Percentiles rank a stretch among this genome's conserved stretches.
phyloP scores from a whole-genome alignment of 2,797 vertebrate genomes.

The Myripristis murdjan region DNA sequence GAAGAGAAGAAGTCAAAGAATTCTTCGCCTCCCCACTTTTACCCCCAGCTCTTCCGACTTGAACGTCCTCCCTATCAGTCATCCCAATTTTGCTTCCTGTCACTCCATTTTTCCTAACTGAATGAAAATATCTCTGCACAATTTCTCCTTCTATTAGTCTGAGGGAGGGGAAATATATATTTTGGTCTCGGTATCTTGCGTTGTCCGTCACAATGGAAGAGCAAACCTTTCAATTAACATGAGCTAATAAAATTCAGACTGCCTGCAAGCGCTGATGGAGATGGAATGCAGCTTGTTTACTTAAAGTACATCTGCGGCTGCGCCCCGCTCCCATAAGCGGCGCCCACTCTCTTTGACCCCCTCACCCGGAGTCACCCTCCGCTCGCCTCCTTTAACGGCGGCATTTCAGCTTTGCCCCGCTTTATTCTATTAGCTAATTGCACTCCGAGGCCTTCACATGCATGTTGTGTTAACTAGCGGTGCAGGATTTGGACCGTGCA shows the following conservation, averaged over 20 bases:
- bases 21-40: conserved; percentile 43
- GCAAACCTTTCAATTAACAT: conserved; percentile 64
- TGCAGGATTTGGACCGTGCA: conserved; percentile 27
- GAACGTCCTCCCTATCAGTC: conserved; percentile 67
- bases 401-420: conserved; percentile 56
- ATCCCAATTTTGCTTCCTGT: conserved; percentile 64
- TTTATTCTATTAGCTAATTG: conserved; percentile 72
- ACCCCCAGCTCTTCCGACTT: conserved; percentile 52
- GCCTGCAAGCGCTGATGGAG: conserved; percentile 22
- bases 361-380: conserved; percentile 10
- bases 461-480: conserved; percentile 43
- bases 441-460: conserved; percentile 56
- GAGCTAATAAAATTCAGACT: conserved; percentile 50
- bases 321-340: conserved; percentile 41
- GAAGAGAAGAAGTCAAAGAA: conserved; percentile 45
- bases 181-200: conserved; percentile 41
- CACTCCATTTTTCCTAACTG: conserved; percentile 72
- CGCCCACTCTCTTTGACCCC: conserved; percentile 59
- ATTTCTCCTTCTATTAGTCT: conserved; percentile 62
- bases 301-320: conserved; percentile 52
- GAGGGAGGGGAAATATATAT: conserved; percentile 40
- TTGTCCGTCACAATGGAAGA: conserved; percentile 62
- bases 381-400: conserved; percentile 28
- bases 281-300: conserved; percentile 52
- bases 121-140: conserved; percentile 67